Percentiles rank a stretch among this genome's conserved stretches.
Evolutionary conservation across 2,797 vertebrate species (phyloP).

Genomic region (Spheniscus humboldti): DNA sequence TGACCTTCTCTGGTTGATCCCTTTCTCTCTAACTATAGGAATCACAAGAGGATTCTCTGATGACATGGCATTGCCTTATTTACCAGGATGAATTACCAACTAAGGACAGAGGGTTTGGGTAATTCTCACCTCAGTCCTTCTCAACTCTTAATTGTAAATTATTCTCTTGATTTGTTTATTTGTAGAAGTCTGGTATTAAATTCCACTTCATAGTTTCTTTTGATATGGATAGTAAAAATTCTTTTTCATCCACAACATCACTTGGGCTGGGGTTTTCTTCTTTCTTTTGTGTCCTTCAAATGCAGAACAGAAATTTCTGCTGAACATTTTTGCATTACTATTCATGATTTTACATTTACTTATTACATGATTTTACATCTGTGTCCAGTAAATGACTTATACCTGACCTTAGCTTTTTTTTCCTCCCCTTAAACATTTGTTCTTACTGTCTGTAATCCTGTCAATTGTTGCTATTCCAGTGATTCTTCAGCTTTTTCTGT

Average conservation of each 20-base stretch:
- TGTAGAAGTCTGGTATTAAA: not conserved
- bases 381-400: not conserved
- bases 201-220: not conserved
- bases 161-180: not conserved
- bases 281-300: not conserved
- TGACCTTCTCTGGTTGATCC: not conserved
- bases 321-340: not conserved
- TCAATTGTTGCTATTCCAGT: not conserved
- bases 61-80: not conserved
- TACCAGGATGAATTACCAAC: not conserved
- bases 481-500: not conserved
- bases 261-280: not conserved
- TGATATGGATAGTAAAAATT: not conserved
- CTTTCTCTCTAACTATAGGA: not conserved
- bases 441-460: not conserved
- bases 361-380: not conserved
- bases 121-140: not conserved
- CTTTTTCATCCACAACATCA: not conserved
- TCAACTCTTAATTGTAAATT: not conserved
- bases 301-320: not conserved
- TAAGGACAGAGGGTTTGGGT: not conserved
- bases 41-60: not conserved
- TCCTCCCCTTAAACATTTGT: not conserved
- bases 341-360: not conserved
- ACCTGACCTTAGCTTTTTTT: not conserved